Evolutionary conservation across 2,113 vertebrate species (phyloP).

Genomic region (Triplophysa dalaica): DNA sequence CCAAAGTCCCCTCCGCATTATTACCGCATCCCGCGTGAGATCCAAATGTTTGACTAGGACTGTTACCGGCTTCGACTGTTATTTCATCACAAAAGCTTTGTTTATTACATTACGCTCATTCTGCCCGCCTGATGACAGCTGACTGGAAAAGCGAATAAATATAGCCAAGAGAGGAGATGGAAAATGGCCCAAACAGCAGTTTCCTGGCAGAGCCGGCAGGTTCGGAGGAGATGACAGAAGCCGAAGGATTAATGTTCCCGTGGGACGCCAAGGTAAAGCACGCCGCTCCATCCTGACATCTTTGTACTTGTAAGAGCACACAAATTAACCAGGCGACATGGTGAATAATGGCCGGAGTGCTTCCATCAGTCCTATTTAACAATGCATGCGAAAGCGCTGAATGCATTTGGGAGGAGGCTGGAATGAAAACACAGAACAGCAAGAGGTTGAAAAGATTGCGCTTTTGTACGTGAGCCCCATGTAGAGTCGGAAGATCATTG

Average conservation of each 20-base stretch:
- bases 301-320: slow-evolving; percentile 81
- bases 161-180: slow-evolving; percentile 43
- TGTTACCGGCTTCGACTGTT: slow-evolving; percentile 12
- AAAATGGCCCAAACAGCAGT: slow-evolving; percentile 64
- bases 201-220: slow-evolving; percentile 63
- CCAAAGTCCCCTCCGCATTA: slow-evolving; percentile 25
- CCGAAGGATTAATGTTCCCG: slow-evolving; percentile 77
- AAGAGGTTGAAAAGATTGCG: slow-evolving; percentile 15
- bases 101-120: slow-evolving; percentile 57
- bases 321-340: slow-evolving; percentile 77
- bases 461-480: slow-evolving; percentile 15
- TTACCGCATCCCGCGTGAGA: slow-evolving; percentile 9
- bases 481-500: slow-evolving; percentile 15
- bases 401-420: slow-evolving; percentile 13
- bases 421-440: slow-evolving; percentile 15
- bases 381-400: slow-evolving; percentile 72
- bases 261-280: slow-evolving; percentile 76
- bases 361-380: slow-evolving; percentile 78
- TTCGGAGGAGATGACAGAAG: slow-evolving; percentile 69
- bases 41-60: slow-evolving; percentile 25
- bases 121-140: slow-evolving; percentile 63
- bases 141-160: slow-evolving; percentile 65
- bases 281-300: slow-evolving; percentile 76
- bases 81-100: slow-evolving; percentile 30
- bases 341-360: slow-evolving; percentile 73